These are phyloP conservation scores for Athripsodes cinereus DNA, from an alignment of 2,888 invertebrate species.

Conservation along the genomic window DNA sequence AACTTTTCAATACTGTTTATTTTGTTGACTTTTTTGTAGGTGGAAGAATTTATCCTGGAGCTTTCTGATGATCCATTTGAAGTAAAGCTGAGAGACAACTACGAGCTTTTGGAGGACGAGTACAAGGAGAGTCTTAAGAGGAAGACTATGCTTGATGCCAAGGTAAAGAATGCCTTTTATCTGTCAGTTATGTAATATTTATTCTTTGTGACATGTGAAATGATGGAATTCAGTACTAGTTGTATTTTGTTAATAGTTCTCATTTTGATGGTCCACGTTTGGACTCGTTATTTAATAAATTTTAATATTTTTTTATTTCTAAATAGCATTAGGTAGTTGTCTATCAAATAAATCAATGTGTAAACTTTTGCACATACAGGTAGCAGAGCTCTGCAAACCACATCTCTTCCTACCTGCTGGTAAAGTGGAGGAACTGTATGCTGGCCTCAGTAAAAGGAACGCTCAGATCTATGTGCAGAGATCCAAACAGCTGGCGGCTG, in stretches of 20 bases:
- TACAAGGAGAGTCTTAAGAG: constrained; percentile 90
- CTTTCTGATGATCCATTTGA: constrained; percentile 98
- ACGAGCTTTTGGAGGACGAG: constrained; percentile 91
- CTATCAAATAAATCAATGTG: too few relatives aligned
- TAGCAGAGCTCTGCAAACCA: constrained; percentile 73
- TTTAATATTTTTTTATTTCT: too few relatives aligned
- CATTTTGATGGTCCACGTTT: too few relatives aligned
- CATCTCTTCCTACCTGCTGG: constrained; percentile 77
- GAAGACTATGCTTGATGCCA: constrained; percentile 80
- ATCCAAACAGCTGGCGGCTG: constrained; percentile 66
- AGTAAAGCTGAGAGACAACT: constrained; percentile 91
- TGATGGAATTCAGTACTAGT: too few relatives aligned
- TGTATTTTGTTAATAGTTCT: too few relatives aligned
- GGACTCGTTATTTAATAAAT: too few relatives aligned
- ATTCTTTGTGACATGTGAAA: too few relatives aligned
- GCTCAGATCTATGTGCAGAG: constrained; percentile 94
- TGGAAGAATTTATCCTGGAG: constrained; percentile 83
- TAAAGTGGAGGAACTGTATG: constrained; percentile 85
- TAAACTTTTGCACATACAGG: too few relatives aligned
- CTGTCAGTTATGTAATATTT: too few relatives aligned
- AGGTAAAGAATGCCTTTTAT: constrained; percentile 47
- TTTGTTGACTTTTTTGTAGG: too few relatives aligned
- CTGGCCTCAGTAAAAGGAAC: constrained; percentile 81
- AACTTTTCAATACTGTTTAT: too few relatives aligned
- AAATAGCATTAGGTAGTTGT: too few relatives aligned